phyloP scores from a whole-genome alignment of 1,140 invertebrate species.

The Trichonephila inaurata region DNA sequence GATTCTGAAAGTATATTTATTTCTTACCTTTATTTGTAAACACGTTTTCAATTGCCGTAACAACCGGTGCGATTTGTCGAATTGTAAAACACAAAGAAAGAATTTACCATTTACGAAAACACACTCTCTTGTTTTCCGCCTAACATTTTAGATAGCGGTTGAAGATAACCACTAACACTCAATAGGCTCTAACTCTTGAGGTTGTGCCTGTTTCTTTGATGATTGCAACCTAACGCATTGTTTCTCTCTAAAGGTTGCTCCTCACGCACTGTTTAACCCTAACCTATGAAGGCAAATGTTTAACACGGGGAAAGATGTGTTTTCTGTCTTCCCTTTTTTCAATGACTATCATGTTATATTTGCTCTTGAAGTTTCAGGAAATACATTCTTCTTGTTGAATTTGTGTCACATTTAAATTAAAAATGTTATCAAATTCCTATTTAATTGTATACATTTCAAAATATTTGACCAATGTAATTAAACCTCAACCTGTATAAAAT shows the following conservation, averaged over 20 bases:
- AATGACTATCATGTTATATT: background rate
- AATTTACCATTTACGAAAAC: background rate
- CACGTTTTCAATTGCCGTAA: background rate
- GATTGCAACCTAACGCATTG: conserved; percentile 30
- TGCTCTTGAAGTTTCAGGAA: background rate
- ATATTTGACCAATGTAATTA: too few relatives aligned
- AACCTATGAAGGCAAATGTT: background rate
- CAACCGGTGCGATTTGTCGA: background rate
- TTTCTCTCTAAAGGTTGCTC: conserved; percentile 9
- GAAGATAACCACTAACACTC: background rate
- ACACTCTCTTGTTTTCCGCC: conserved; percentile 5
- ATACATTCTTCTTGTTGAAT: background rate
- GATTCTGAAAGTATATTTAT: background rate
- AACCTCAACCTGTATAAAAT: too few relatives aligned
- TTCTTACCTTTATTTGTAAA: background rate
- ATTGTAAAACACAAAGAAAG: background rate
- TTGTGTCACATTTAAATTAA: background rate
- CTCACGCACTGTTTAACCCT: conserved; percentile 28
- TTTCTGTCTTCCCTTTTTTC: background rate
- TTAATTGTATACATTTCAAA: background rate
- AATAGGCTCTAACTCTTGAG: background rate
- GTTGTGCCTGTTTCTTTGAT: background rate
- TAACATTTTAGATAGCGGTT: conserved; percentile 4
- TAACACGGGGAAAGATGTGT: background rate
- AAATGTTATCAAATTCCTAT: background rate